A percentile compares a stretch with the other conserved stretches of the same genome.
Conservation (phyloP, 2,888 invertebrate species). For the Netelia inedita region DNA sequence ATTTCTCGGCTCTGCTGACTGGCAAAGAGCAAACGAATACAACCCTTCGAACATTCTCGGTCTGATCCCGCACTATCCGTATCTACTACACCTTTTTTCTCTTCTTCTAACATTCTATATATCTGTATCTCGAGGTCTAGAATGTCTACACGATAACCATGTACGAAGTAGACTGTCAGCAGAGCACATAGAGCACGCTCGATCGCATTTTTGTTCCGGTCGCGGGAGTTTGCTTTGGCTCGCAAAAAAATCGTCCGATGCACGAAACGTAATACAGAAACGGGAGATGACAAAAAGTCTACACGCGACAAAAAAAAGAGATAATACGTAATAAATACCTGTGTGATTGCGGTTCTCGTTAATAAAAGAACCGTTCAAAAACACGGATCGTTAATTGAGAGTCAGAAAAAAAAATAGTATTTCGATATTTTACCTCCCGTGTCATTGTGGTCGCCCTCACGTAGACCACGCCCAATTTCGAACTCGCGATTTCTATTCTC, state of each 20-base stretch:
- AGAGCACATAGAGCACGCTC: constrained; percentile 37
- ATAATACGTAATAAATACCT: constrained; percentile 29
- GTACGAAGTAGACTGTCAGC: constrained; percentile 28
- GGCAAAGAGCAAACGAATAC: constrained; percentile 7
- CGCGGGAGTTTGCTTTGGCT: constrained; percentile 23
- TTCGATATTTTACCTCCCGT: constrained; percentile 14
- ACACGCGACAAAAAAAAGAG: constrained; percentile 4
- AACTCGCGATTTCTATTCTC: constrained; percentile 59
- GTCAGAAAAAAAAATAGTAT: constrained; percentile 26
- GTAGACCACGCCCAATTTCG: constrained; percentile 38
- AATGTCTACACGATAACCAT: not conserved
- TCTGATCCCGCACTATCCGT: constrained; percentile 24
- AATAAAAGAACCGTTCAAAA: too few species aligned
- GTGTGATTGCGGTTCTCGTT: constrained; percentile 48
- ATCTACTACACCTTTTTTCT: constrained; percentile 8
- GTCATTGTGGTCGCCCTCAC: constrained; percentile 9
- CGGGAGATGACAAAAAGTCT: not conserved
- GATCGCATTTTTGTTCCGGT: constrained; percentile 38
- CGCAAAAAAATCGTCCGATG: constrained; percentile 22
- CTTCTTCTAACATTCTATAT: not conserved
- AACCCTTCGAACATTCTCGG: constrained; percentile 17
- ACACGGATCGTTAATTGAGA: constrained; percentile 62
- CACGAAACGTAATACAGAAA: not conserved
- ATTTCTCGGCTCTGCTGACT: not conserved
- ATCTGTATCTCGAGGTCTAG: not conserved